Conservation (phyloP, 1,140 invertebrate species). For the Hormaphis cornu region DNA sequence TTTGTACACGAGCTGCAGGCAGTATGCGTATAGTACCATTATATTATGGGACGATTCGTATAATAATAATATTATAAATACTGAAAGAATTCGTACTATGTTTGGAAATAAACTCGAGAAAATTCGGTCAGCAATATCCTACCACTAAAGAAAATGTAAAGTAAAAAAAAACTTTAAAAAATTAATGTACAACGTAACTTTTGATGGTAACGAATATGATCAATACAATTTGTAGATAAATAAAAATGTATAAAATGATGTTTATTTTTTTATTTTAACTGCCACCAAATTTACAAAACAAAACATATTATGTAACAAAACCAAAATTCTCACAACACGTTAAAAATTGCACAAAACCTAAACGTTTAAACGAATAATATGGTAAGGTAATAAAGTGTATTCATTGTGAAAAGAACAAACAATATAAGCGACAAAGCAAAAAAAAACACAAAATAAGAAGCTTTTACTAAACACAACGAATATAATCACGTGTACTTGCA, state of each 20-base stretch:
- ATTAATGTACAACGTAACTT: too few relatives aligned
- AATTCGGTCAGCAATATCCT: background rate
- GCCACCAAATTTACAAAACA: background rate
- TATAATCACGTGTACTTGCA: constrained; percentile 2
- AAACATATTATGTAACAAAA: background rate
- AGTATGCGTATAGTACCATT: too few relatives aligned
- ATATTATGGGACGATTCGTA: background rate
- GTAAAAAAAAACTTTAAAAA: background rate
- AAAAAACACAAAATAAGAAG: constrained; percentile 14
- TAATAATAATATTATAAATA: background rate
- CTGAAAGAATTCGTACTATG: background rate
- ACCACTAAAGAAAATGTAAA: background rate
- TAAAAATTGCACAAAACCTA: constrained; percentile 21
- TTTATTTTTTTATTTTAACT: background rate
- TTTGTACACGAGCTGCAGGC: too few relatives aligned
- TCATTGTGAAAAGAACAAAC: background rate
- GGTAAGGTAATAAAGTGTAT: background rate
- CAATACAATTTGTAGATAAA: background rate
- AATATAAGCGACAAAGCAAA: constrained; percentile 23
- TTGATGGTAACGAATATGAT: background rate
- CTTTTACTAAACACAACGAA: constrained; percentile 1
- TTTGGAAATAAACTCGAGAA: background rate
- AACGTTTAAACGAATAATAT: background rate
- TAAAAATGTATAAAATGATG: background rate
- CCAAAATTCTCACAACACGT: constrained; percentile 22